phyloP scores from a whole-genome alignment of 2,113 vertebrate genomes.

The Recurvirostra avosetta region DNA sequence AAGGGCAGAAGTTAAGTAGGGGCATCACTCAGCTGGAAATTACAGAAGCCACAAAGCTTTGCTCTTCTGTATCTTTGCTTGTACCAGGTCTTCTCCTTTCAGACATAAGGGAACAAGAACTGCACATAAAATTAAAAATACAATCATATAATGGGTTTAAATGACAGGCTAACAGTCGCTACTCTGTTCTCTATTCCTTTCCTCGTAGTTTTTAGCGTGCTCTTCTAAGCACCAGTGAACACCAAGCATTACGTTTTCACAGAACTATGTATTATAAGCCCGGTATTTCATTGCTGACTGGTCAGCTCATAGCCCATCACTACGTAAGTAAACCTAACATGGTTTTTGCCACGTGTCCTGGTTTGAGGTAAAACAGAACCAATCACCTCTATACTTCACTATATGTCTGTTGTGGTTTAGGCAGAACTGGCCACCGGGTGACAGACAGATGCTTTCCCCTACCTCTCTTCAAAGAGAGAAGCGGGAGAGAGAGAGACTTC shows the following conservation, averaged over 20 bases:
- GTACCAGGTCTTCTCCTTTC: not conserved
- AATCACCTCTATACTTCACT: not conserved
- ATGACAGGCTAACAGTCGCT: not conserved
- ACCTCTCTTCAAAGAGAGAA: no score
- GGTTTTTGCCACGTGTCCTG: not conserved
- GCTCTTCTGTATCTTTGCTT: not conserved
- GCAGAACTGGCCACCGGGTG: no score
- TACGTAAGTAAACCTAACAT: not conserved
- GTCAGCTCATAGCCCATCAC: not conserved
- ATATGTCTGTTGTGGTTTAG: no score
- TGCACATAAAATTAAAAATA: not conserved
- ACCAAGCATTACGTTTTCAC: not conserved
- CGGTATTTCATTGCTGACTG: not conserved
- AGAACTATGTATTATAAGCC: not conserved
- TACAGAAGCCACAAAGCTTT: not conserved
- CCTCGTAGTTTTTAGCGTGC: not conserved
- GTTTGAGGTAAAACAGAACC: no score
- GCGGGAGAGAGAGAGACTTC: no score
- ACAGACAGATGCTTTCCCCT: no score
- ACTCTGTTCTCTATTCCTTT: not conserved
- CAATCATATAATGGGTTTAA: not conserved
- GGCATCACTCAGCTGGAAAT: not conserved
- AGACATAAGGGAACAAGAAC: not conserved
- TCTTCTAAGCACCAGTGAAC: not conserved
- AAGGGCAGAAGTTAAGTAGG: not conserved